phyloP scores from a whole-genome alignment of 2,888 invertebrate genomes.

The Cephalotes varians region DNA sequence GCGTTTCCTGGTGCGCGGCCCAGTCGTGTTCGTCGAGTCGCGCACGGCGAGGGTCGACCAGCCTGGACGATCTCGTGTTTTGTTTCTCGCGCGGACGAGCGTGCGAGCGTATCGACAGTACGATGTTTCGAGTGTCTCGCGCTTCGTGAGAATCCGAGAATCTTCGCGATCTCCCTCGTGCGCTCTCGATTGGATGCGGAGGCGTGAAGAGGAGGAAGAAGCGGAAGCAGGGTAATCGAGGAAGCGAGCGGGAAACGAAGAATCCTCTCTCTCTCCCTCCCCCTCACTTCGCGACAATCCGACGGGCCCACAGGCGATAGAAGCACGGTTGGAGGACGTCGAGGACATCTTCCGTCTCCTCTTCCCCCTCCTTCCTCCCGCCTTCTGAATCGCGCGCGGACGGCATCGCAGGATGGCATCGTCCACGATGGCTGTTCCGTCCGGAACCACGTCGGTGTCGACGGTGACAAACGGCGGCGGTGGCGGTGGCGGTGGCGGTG shows the following conservation, averaged over 20 bases:
- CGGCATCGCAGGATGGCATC: conserved; percentile 78
- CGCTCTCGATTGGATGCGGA: background rate
- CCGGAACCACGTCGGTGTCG: conserved; percentile 76
- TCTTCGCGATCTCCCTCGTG: background rate
- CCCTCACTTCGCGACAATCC: background rate
- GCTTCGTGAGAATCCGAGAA: conserved; percentile 33
- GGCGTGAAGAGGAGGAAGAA: conserved; percentile 3
- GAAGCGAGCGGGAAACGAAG: background rate
- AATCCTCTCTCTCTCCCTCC: too few relatives aligned
- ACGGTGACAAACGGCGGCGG: conserved; percentile 65
- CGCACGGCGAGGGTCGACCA: background rate
- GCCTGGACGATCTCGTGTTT: conserved; percentile 29
- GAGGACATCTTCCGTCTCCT: background rate
- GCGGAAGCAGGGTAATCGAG: background rate
- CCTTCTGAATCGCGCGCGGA: conserved; percentile 15
- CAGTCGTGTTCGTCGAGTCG: too few relatives aligned
- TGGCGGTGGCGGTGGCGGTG: conserved; percentile 45
- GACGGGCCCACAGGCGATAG: background rate
- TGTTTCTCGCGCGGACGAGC: conserved; percentile 36
- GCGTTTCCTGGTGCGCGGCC: background rate
- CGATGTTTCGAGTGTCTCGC: conserved; percentile 38
- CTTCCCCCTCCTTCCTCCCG: background rate
- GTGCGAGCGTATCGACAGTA: conserved; percentile 37
- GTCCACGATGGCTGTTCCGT: conserved; percentile 81
- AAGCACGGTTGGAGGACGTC: conserved; percentile 2